phyloP scores from a whole-genome alignment of 2,888 invertebrate genomes.

The Xanthorhoe designata region DNA sequence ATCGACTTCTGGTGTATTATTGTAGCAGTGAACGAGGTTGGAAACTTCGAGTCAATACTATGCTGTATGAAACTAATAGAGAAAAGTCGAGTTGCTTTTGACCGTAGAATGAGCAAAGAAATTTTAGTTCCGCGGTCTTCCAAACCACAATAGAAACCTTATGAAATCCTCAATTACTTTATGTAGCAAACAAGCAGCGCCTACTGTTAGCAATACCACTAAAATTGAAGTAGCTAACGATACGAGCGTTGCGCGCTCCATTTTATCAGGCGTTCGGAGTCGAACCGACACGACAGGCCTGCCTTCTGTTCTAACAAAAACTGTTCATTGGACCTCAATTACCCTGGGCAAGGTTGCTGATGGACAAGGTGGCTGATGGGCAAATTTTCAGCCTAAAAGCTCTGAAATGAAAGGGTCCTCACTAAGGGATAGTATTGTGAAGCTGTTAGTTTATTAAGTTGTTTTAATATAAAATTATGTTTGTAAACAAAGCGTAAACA shows the following conservation, averaged over 20 bases:
- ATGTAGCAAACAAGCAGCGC: conserved; percentile 28
- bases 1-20: too few species aligned
- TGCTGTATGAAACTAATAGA: too few species aligned
- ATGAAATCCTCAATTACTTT: not conserved
- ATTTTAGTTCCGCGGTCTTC: not conserved
- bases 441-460: too few species aligned
- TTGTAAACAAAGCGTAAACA: conserved; percentile 31
- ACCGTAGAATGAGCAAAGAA: not conserved
- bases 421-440: too few species aligned
- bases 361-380: too few species aligned
- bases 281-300: too few species aligned
- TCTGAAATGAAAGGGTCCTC: not conserved
- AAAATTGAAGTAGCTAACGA: conserved; percentile 22
- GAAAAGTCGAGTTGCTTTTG: too few species aligned
- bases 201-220: conserved; percentile 33
- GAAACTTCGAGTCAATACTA: too few species aligned
- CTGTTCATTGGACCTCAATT: too few species aligned
- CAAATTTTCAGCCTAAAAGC: not conserved
- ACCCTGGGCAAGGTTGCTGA: too few species aligned
- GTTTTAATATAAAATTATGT: conserved; percentile 6
- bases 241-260: conserved; percentile 32
- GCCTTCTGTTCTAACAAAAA: too few species aligned
- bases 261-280: conserved; percentile 38
- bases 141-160: not conserved
- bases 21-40: too few species aligned